Conservation (phyloP, 2,113 vertebrate genomes). For the Scytalopus superciliaris region DNA sequence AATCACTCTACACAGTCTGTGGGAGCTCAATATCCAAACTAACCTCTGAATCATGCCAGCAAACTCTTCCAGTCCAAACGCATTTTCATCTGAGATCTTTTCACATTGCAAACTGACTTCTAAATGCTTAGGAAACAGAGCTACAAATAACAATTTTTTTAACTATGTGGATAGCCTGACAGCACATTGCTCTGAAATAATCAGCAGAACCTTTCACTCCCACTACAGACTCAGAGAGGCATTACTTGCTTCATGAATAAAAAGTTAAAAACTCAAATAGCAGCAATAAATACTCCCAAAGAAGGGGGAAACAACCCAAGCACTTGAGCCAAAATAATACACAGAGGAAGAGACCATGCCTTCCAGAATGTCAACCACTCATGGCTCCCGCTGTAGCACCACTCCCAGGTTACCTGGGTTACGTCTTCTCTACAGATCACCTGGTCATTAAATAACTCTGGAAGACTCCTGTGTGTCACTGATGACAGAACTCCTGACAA, state of each 20-base stretch:
- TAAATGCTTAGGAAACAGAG: background rate
- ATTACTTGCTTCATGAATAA: background rate
- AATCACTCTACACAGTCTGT: background rate
- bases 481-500: background rate
- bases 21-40: background rate
- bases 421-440: background rate
- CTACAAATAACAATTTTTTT: background rate
- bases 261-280: background rate
- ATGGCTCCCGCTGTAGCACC: background rate
- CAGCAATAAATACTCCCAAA: background rate
- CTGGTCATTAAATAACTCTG: background rate
- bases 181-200: background rate
- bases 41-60: background rate
- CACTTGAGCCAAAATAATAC: background rate
- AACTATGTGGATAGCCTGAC: background rate
- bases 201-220: background rate
- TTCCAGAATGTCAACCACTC: background rate
- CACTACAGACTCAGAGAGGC: background rate
- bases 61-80: background rate
- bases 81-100: background rate
- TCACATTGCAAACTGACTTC: background rate
- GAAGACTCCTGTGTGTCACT: background rate
- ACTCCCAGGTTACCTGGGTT: background rate
- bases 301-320: accelerated
- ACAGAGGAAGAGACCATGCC: background rate